Percentiles rank a stretch among this genome's conserved stretches.
These are phyloP conservation scores for Calyptommatus sinebrachiatus DNA, from an alignment of 2,113 vertebrate genomes.

Conservation along the genomic window DNA sequence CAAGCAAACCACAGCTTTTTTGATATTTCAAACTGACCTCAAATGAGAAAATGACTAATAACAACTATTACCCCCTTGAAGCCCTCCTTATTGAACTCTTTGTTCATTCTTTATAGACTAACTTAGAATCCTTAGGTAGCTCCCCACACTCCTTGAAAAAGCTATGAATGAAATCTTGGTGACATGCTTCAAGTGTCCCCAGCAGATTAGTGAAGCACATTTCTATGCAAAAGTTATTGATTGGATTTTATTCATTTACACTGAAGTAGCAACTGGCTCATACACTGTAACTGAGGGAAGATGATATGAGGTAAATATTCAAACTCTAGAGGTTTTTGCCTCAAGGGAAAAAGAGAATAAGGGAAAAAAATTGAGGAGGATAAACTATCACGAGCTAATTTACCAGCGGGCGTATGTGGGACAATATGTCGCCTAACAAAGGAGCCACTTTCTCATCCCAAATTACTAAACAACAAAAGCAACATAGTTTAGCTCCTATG, in stretches of 20 bases:
- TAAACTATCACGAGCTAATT: neutral
- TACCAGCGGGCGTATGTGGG: fast-evolving
- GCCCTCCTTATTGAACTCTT: neutral
- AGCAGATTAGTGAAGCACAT: neutral
- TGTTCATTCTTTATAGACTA: neutral
- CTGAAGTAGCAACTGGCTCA: conserved; percentile 39
- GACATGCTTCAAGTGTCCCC: neutral
- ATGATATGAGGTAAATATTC: neutral
- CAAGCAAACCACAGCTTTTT: no score
- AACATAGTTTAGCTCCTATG: neutral
- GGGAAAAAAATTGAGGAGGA: fast-evolving
- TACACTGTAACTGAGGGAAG: neutral
- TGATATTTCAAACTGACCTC: neutral
- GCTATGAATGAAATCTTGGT: conserved; percentile 5
- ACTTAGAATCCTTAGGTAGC: conserved; percentile 15
- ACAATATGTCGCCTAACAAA: neutral
- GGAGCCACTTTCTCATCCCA: neutral
- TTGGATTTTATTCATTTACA: neutral
- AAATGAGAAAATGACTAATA: neutral
- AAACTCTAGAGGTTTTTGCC: neutral
- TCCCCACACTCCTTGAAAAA: neutral
- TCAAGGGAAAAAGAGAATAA: neutral
- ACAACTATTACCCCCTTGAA: neutral
- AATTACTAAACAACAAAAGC: neutral
- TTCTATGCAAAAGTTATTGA: conserved; percentile 16